phyloP scores from a whole-genome alignment of 2,113 vertebrate genomes.

The Myrmophylax atrothorax region DNA sequence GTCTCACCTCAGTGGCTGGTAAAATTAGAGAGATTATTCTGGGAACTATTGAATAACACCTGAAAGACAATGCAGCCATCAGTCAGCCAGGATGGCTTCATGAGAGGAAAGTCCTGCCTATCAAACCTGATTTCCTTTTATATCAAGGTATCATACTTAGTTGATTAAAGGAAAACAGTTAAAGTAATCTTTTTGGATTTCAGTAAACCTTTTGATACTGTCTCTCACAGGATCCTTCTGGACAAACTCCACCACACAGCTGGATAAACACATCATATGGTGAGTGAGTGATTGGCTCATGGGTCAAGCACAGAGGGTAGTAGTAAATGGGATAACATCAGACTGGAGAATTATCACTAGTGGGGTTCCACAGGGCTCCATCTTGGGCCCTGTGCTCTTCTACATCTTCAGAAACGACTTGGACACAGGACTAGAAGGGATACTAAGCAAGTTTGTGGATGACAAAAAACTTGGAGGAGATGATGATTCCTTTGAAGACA shows the following conservation, averaged over 20 bases:
- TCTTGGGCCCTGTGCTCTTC: background rate
- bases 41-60: background rate
- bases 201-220: background rate
- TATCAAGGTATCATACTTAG: background rate
- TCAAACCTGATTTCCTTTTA: background rate
- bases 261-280: background rate
- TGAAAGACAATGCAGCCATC: background rate
- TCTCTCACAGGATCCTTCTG: background rate
- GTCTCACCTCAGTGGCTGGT: background rate
- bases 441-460: background rate
- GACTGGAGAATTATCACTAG: background rate
- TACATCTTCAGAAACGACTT: background rate
- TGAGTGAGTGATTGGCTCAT: background rate
- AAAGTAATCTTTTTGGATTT: background rate
- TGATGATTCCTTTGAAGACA: background rate
- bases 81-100: background rate
- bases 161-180: background rate
- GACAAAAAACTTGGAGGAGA: background rate
- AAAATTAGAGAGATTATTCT: background rate
- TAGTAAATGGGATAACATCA: background rate
- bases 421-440: background rate
- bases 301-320: background rate
- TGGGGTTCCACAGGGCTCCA: background rate
- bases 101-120: background rate
- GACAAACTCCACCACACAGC: background rate